phyloP scores from a whole-genome alignment of 2,797 vertebrate genomes.

The Gymnoscopelus microlampas region DNA sequence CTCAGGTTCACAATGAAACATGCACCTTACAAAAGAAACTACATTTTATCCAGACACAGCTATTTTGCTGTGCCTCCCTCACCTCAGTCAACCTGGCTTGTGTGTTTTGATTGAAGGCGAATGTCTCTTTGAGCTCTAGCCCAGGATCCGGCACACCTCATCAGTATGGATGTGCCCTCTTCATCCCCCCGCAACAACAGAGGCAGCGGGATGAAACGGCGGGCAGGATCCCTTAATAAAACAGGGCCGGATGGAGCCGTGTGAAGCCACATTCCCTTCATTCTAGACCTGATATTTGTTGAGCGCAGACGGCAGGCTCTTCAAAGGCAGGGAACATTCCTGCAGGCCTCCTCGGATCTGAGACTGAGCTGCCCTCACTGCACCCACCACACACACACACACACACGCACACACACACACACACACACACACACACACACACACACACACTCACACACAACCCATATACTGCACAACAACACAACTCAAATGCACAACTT shows the following conservation, averaged over 20 bases:
- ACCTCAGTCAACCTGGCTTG: constrained; percentile 30
- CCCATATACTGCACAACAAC: not conserved
- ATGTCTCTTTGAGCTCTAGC: constrained; percentile 64
- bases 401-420: constrained; percentile 12
- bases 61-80: constrained; percentile 40
- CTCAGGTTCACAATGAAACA: not conserved
- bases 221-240: constrained; percentile 79
- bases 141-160: constrained; percentile 65
- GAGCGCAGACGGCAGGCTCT: constrained; percentile 69
- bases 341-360: constrained; percentile 76
- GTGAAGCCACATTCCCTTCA: constrained; percentile 80
- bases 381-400: constrained; percentile 34
- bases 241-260: constrained; percentile 71
- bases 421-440: constrained; percentile 14
- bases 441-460: constrained; percentile 7
- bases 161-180: constrained; percentile 73
- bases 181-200: constrained; percentile 68
- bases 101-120: constrained; percentile 51
- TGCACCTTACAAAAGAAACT: not conserved
- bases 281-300: constrained; percentile 76
- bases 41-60: constrained; percentile 27
- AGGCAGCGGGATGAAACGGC: constrained; percentile 70
- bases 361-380: constrained; percentile 62
- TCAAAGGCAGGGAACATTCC: constrained; percentile 79
- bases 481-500: too few relatives aligned